Evolutionary conservation across 1,140 invertebrate species (phyloP), one percentile per base, ranked within the genome.

Genomic region (Apis laboriosa): DNA sequence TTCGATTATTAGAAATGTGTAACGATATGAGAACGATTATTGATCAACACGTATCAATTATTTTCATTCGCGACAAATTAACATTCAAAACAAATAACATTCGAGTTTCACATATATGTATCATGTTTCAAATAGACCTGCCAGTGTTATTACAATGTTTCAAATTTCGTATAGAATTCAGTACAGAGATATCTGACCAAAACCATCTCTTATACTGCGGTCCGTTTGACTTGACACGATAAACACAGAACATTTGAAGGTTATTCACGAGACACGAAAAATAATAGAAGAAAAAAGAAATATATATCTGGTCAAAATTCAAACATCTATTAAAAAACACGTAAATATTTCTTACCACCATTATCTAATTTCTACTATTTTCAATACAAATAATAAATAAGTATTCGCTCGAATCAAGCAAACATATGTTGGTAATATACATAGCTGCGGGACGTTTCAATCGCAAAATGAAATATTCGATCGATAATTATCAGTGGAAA

Each of bases 371-470:
- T 70, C 73, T 82, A 77, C 78, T 43, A 49, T 43, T 64, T 51
- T 19, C 9, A 17, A 75, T 82, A 61, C 43, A 67, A 76, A 86
- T 63, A 56, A 56, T 63, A 56, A 56, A 43, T 43, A 63, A 78
- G 86, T 88, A 86, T 86, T 79, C 87, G 88, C 88, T 89, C 87
- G 88, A 89, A 86, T 77, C n/a, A 89, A 88, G 84, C 87, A 56
- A 73, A 83, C 74, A 3, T 43, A 43, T 43, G 77, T 82, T 28
- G 55, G 55, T 83, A 55, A 12, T 77, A 64, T 24, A 63, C 63
- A 64, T 17, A 58, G 21, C 67, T 60, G 72, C 72, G 63, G 64
- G 9, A 55, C 64, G 55, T 68, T 43, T 70, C 64, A 55, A 60
- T 24, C 24, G 80, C 63, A 43, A 67, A 24, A 28, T 21, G 24